These are phyloP conservation scores for Pungitius pungitius DNA, from an alignment of 2,113 vertebrate species.

Conservation along the genomic window DNA sequence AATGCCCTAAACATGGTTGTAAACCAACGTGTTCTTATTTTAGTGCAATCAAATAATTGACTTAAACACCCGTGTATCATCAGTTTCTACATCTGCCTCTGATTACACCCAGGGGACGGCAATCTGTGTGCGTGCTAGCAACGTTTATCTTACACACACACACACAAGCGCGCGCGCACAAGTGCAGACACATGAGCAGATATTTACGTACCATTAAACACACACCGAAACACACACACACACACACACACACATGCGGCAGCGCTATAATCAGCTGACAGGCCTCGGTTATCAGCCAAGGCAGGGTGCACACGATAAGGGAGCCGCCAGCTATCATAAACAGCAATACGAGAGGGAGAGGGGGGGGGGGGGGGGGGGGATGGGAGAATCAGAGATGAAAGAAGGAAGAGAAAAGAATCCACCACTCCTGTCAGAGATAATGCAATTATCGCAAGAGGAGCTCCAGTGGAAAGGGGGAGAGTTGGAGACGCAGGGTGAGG, in stretches of 20 bases:
- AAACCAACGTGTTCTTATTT: conserved; percentile 36
- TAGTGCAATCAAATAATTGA: conserved; percentile 18
- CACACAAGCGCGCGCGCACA: background rate
- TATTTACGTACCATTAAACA: background rate
- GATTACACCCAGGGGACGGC: conserved; percentile 45
- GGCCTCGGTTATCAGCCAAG: conserved; percentile 64
- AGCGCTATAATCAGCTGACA: conserved; percentile 52
- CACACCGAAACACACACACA: conserved; percentile 11
- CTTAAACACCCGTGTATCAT: conserved; percentile 48
- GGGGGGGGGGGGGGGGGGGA: conserved; percentile 11
- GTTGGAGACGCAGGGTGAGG: conserved; percentile 16
- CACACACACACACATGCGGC: conserved; percentile 20
- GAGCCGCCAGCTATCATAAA: conserved; percentile 65
- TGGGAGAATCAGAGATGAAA: conserved; percentile 66
- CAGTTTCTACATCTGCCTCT: conserved; percentile 42
- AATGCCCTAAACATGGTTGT: conserved; percentile 20
- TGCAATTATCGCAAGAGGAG: conserved; percentile 63
- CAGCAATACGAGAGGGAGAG: conserved; percentile 33
- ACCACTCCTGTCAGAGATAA: conserved; percentile 65
- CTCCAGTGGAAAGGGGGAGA: conserved; percentile 25
- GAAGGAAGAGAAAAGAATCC: conserved; percentile 50
- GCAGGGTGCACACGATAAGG: conserved; percentile 62
- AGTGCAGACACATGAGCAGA: background rate
- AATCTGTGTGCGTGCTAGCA: conserved; percentile 31
- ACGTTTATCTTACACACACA: conserved; percentile 18